These are phyloP conservation scores for Darevskia nairensis DNA, from an alignment of 2,797 vertebrate genomes.

Conservation along the genomic window DNA sequence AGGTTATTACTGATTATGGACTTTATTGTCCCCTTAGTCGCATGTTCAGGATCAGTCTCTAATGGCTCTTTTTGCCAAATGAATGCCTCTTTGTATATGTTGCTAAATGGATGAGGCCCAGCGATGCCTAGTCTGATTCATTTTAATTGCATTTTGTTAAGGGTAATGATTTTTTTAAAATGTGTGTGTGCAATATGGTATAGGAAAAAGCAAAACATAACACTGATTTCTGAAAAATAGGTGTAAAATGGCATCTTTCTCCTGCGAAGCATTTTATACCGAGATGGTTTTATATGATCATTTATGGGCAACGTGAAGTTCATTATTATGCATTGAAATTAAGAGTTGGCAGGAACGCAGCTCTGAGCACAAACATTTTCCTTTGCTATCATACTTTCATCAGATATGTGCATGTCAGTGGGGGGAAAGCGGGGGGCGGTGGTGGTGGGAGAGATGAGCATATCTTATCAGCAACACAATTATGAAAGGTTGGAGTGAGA, in stretches of 20 bases:
- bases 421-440: neutral
- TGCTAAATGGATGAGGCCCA: conserved; percentile 35
- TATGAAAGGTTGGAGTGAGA: conserved; percentile 15
- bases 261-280: conserved; percentile 15
- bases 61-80: conserved; percentile 48
- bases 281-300: conserved; percentile 41
- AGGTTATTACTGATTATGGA: conserved; percentile 51
- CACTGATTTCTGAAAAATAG: conserved; percentile 3
- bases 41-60: conserved; percentile 46
- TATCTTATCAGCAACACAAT: conserved; percentile 15
- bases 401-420: conserved; percentile 6
- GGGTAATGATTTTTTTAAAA: neutral
- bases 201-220: conserved; percentile 37
- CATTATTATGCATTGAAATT: conserved; percentile 52
- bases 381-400: neutral
- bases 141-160: conserved; percentile 31
- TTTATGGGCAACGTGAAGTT: conserved; percentile 36
- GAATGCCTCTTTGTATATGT: conserved; percentile 42
- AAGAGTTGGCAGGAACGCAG: conserved; percentile 31
- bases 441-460: neutral
- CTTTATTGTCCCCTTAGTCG: conserved; percentile 38
- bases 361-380: neutral
- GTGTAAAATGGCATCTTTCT: conserved; percentile 14
- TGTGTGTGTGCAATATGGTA: neutral
- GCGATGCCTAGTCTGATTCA: neutral